A percentile compares a stretch with the other conserved stretches of the same genome.
Conservation (phyloP, 2,888 invertebrate species). For the Drosophila kuntzei region DNA sequence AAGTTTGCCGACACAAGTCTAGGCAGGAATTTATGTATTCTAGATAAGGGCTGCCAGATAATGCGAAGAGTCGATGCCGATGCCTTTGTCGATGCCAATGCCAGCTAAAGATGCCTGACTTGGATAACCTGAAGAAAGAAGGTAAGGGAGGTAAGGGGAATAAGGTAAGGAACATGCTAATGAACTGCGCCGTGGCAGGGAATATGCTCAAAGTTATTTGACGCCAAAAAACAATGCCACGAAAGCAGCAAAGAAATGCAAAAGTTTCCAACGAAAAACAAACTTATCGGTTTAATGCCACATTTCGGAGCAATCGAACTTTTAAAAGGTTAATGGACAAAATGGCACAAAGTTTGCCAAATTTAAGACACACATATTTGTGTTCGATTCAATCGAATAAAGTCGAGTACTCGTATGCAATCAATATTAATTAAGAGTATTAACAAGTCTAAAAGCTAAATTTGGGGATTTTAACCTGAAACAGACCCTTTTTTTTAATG, state of each 20-base stretch:
- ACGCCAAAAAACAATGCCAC: slow-evolving; percentile 45
- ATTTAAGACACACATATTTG: slow-evolving; percentile 12
- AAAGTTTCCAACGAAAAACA: slow-evolving; percentile 44
- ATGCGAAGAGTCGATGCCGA: slow-evolving; percentile 41
- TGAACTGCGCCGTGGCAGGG: slow-evolving; percentile 52
- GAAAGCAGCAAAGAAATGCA: slow-evolving; percentile 39
- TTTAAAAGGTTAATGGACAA: slow-evolving; percentile 46
- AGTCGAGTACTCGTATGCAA: slow-evolving; percentile 12
- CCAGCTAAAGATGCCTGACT: slow-evolving; percentile 28
- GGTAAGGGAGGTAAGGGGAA: slow-evolving; percentile 6
- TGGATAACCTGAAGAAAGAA: slow-evolving; percentile 22
- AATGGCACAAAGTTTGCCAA: slow-evolving; percentile 39
- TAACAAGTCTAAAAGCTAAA: neutral
- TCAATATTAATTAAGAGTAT: slow-evolving; percentile 1
- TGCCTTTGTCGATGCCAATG: slow-evolving; percentile 32
- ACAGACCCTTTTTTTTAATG: neutral
- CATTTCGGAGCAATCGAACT: slow-evolving; percentile 42
- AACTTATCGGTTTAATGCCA: slow-evolving; percentile 52
- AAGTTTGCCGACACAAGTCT: slow-evolving; percentile 61
- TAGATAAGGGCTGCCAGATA: slow-evolving; percentile 69
- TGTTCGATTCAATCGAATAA: slow-evolving; percentile 14
- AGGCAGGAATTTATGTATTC: slow-evolving; percentile 72
- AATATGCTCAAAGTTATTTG: slow-evolving; percentile 28
- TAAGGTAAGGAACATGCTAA: slow-evolving; percentile 53
- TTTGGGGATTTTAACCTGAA: neutral